Conservation (phyloP, 2,888 invertebrate species). For the Ormia ochracea region DNA sequence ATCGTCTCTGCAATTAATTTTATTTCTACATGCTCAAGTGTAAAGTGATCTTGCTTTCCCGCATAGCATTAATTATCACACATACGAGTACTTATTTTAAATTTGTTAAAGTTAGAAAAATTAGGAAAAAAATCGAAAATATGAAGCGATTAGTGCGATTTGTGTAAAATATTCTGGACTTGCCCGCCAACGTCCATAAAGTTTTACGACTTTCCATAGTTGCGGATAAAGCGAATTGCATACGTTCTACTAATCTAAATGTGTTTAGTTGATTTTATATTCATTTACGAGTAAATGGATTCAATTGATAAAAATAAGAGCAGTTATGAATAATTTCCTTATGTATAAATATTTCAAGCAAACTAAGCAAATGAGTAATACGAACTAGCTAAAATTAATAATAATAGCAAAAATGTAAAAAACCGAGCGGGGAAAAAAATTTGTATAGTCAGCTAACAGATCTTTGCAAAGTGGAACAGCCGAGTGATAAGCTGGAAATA, state of each 20-base stretch:
- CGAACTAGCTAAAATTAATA: not conserved
- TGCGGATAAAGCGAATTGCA: not conserved
- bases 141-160: no score
- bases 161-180: no score
- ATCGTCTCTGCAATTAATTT: no score
- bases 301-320: not conserved
- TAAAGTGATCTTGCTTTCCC: no score
- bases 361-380: not conserved
- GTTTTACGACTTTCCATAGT: no score
- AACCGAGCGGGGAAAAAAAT: not conserved
- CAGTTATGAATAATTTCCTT: not conserved
- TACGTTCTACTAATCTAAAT: not conserved
- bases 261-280: not conserved
- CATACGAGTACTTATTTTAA: no score
- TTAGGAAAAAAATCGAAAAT: no score
- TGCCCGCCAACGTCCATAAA: no score
- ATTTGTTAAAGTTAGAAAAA: no score
- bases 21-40: no score
- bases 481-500: not conserved
- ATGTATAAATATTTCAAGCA: not conserved
- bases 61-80: no score
- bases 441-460: not conserved
- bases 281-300: not conserved
- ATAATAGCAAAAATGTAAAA: not conserved
- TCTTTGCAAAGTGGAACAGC: no score